Conservation (phyloP, 2,888 invertebrate genomes). For the Diachrysia chrysitis region DNA sequence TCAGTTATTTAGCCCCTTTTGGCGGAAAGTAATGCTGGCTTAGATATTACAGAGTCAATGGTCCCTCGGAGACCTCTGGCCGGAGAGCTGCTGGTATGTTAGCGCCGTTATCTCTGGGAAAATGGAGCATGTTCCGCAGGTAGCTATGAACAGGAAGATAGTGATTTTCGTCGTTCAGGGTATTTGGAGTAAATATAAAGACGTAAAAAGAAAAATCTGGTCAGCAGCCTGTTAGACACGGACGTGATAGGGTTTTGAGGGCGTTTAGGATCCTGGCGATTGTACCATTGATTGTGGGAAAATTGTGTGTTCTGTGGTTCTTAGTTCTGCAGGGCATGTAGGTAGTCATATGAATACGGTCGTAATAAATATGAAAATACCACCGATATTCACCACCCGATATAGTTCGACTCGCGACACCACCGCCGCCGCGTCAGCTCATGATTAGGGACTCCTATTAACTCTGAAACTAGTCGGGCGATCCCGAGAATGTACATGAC, state of each 20-base stretch:
- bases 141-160: constrained; percentile 20
- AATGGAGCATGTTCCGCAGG: constrained; percentile 27
- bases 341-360: neutral
- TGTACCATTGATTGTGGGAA: neutral
- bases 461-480: too few relatives aligned
- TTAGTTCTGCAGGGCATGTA: too few relatives aligned
- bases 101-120: constrained; percentile 37
- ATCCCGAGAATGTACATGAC: too few relatives aligned
- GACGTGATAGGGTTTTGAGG: neutral
- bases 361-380: neutral
- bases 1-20: constrained; percentile 33
- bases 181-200: constrained; percentile 29
- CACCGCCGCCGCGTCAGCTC: too few relatives aligned
- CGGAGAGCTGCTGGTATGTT: constrained; percentile 38
- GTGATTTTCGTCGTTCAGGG: constrained; percentile 22
- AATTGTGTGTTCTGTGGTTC: neutral
- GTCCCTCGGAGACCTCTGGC: constrained; percentile 46
- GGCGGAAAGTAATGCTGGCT: constrained; percentile 38
- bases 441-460: too few relatives aligned
- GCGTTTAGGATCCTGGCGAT: neutral
- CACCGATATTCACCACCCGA: too few relatives aligned
- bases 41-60: constrained; percentile 44
- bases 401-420: too few relatives aligned
- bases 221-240: neutral
- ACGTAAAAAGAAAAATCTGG: constrained; percentile 4